A percentile compares a stretch with the other conserved stretches of the same genome.
phyloP scores from a whole-genome alignment of 2,113 vertebrate species.

The Aphelocoma coerulescens region DNA sequence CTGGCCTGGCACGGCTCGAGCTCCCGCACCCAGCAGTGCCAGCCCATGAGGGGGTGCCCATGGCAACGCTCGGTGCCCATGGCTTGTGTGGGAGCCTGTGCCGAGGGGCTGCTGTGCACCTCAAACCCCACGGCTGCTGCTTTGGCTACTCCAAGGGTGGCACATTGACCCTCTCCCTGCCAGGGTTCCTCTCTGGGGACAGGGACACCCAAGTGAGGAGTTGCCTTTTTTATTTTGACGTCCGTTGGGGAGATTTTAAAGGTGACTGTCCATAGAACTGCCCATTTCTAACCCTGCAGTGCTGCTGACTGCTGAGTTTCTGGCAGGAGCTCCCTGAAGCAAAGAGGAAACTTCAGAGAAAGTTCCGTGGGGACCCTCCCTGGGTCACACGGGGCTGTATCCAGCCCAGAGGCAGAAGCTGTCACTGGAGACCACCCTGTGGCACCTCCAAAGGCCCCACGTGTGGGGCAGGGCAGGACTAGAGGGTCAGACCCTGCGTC shows the following conservation, averaged over 20 bases:
- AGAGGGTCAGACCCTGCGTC: not conserved
- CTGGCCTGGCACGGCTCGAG: fast-evolving
- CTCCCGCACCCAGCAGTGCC: not conserved
- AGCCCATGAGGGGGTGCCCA: fast-evolving
- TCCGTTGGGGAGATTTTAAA: not conserved
- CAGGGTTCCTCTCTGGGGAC: not conserved
- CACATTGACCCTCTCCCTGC: not conserved
- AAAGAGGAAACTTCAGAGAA: not conserved
- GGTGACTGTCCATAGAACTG: fast-evolving
- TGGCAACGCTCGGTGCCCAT: not conserved
- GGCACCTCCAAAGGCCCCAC: fast-evolving
- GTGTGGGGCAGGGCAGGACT: not conserved
- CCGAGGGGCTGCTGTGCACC: not conserved
- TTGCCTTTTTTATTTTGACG: not conserved
- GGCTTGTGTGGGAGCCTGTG: fast-evolving
- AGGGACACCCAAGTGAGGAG: not conserved
- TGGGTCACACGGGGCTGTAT: not conserved
- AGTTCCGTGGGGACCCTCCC: fast-evolving
- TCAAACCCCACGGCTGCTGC: not conserved
- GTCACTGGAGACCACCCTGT: fast-evolving
- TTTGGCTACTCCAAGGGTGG: not conserved
- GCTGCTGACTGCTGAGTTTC: not conserved
- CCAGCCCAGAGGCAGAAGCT: not conserved
- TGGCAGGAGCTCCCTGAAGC: not conserved
- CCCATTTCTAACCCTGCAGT: not conserved